Evolutionary conservation across 1,140 invertebrate genomes (phyloP), one percentile per base, ranked within the genome.

Genomic region (Drosophila lacertosa): DNA sequence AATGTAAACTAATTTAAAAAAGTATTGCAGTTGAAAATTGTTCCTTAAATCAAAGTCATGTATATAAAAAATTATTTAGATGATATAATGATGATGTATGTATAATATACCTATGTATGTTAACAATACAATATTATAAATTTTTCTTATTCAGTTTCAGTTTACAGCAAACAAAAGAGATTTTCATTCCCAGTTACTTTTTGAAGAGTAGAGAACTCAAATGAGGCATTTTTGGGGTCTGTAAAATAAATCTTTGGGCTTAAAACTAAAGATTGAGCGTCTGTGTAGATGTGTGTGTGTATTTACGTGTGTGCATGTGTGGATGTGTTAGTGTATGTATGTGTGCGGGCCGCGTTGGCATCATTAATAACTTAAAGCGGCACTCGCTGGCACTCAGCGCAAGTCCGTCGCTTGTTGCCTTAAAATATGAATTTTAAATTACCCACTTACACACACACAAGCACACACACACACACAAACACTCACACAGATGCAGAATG

Each of bases 371-470:
- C 70, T 70, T 72, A 59, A 22, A 68, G 58, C 64, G 77, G 67
- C 81, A 47, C 58, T 81, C 45, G 77, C 77, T 62, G 77, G 73
- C 81, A 84, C 81, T 84, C 81, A 84, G 77, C 80, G 59, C 62
- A 80, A 63, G 55, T 15, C 32, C 39, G 39, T 18, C 39, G 51
- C 44, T 81, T 72, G 53, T 60, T 63, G 33, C 63, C 57, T 48
- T 84, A 86, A 84, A 86, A 81, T 84, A 86, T 84, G 77, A 86
- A 86, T 80, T 86, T 84, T 77, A 84, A 80, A 86, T 84, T 84
- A 82, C 60, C 64, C 44, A 42, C 51, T 44, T 32, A 59, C 54
- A 67, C 33, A 44, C 29, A 44, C 16, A 57, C 24, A 55, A n/a
- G n/a, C n/a, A n/a, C 7, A 22, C 53, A 26, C 37, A 26, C 11